phyloP scores from a whole-genome alignment of 2,888 invertebrate genomes.

The Cheilosia impressa region DNA sequence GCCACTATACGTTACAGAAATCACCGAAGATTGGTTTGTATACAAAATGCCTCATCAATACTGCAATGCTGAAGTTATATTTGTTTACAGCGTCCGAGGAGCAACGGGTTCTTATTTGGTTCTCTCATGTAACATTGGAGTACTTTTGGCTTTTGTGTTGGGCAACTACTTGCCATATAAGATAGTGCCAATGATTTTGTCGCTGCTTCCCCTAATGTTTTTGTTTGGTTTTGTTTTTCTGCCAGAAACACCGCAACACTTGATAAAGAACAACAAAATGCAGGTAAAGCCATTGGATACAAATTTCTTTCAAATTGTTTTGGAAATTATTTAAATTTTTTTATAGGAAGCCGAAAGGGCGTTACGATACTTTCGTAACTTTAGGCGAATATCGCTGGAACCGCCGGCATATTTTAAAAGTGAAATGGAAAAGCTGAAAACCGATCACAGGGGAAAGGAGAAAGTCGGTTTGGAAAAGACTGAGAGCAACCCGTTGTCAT shows the following conservation, averaged over 20 bases:
- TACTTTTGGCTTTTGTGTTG: slow-evolving; percentile 79
- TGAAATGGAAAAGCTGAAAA: slow-evolving; percentile 80
- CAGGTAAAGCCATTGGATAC: background rate
- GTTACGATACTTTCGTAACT: slow-evolving; percentile 81
- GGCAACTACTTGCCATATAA: slow-evolving; percentile 80
- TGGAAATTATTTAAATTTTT: background rate
- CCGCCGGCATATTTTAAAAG: slow-evolving; percentile 78
- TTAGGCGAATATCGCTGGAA: slow-evolving; percentile 77
- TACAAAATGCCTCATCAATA: slow-evolving; percentile 8
- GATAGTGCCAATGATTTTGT: slow-evolving; percentile 78
- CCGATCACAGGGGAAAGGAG: slow-evolving; percentile 71
- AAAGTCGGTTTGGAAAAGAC: slow-evolving; percentile 29
- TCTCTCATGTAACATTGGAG: slow-evolving; percentile 80
- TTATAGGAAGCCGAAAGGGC: slow-evolving; percentile 80
- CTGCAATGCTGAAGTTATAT: background rate
- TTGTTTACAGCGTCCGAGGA: slow-evolving; percentile 80
- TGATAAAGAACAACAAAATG: slow-evolving; percentile 78
- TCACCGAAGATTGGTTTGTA: slow-evolving; percentile 80
- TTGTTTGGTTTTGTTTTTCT: slow-evolving; percentile 79
- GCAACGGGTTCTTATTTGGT: slow-evolving; percentile 81
- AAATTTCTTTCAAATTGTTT: background rate
- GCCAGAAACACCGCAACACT: slow-evolving; percentile 82
- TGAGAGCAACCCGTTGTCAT: slow-evolving; percentile 73
- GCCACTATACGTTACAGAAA: slow-evolving; percentile 81
- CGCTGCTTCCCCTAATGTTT: slow-evolving; percentile 78